Evolutionary conservation across 2,797 vertebrate species (phyloP), one percentile per base, ranked within the genome.

Genomic region (Lophius americanus): DNA sequence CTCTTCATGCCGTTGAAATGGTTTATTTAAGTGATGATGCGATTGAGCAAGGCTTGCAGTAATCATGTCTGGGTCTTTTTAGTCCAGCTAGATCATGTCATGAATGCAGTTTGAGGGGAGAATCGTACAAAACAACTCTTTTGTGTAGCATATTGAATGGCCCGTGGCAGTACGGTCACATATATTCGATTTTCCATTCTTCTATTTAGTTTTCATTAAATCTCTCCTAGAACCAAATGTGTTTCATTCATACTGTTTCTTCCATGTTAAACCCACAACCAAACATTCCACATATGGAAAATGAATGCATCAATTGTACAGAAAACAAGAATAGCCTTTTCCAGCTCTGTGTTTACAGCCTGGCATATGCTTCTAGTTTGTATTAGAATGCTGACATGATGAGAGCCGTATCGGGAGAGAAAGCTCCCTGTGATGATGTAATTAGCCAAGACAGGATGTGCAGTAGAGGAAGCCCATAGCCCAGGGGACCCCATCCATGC

Each of bases 241-340:
- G 7, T 65, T 41, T 60, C 3, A 23, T 51, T 41, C 9, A 47
- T 14, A 6, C n/a, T 0, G 0, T 94, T 81, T 95, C 92, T 39
- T 94, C 13, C 4, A 93, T 93, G 64, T 95, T 96, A 46, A 90
- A 91, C 13, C 93, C 74, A 0, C 94, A 95, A 51, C 94, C 72
- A 95, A 81, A 81, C 12, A 11, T 6, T 37, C 11, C 2, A 36
- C 35, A 78, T 65, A 69, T 60, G 60, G 37, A 41, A 23, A 23
- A 48, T 48, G 42, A 57, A 72, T 43, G n/a, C 14, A 70, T 68
- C 59, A 13, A 57, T 74, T 11, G 63, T 62, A 66, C 47, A 52
- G 9, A 49, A 13, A 23, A 68, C 36, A 46, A 46, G 64, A 53
- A 12, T 4, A 47, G 6, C 42, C 13, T 37, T 51, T 70, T 69